Evolutionary conservation across 2,113 vertebrate genomes (phyloP).

Genomic region (Pitta sordida): DNA sequence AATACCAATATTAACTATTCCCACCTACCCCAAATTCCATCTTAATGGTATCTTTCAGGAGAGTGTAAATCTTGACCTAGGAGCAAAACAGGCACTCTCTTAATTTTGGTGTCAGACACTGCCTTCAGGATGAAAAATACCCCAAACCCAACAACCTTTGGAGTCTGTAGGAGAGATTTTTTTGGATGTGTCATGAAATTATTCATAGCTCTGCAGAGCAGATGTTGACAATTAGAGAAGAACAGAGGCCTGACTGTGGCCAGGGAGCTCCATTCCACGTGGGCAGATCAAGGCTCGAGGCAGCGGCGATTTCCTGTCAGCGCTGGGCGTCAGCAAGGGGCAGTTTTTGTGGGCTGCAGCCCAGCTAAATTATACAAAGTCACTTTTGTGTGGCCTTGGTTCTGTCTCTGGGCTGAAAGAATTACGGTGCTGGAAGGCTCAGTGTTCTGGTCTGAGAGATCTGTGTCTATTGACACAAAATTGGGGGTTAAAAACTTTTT

Average conservation of each 20-base stretch:
- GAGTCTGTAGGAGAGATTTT: constrained; percentile 7
- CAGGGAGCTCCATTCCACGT: constrained; percentile 50
- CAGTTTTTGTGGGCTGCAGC: constrained; percentile 33
- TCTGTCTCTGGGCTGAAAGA: not conserved
- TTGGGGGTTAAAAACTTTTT: not conserved
- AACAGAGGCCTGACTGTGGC: constrained; percentile 69
- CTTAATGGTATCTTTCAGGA: not conserved
- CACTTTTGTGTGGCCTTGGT: constrained; percentile 53
- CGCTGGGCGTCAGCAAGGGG: not conserved
- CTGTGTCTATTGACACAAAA: not conserved
- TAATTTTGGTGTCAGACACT: not conserved
- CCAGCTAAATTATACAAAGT: constrained; percentile 40
- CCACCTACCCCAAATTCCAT: not conserved
- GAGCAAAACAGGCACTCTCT: not conserved
- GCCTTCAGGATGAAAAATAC: not conserved
- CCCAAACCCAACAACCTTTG: not conserved
- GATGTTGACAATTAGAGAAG: constrained; percentile 64
- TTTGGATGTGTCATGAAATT: constrained; percentile 33
- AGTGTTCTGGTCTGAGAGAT: not conserved
- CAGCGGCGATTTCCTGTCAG: constrained; percentile 68
- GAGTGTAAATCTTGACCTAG: not conserved
- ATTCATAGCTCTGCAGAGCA: constrained; percentile 64
- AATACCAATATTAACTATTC: not conserved
- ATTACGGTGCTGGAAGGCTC: not conserved
- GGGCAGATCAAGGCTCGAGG: constrained; percentile 67